phyloP scores from a whole-genome alignment of 2,888 invertebrate genomes.

The Heteromurus nitidus region DNA sequence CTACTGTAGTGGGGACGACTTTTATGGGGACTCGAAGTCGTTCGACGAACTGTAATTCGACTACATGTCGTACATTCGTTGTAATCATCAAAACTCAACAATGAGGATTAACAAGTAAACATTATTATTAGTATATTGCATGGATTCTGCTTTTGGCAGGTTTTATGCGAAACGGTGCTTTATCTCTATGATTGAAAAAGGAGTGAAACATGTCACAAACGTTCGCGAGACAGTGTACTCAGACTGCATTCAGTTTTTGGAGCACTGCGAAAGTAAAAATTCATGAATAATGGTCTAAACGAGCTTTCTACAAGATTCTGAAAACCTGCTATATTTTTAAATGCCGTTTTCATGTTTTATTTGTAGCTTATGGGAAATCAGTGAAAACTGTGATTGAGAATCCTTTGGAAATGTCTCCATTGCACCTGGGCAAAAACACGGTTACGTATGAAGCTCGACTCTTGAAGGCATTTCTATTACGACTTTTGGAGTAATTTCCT shows the following conservation, averaged over 20 bases:
- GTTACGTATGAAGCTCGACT: slow-evolving; percentile 93
- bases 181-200: slow-evolving; percentile 91
- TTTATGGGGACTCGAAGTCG: too few species aligned
- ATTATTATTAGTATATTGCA: too few species aligned
- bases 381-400: slow-evolving; percentile 89
- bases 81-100: too few species aligned
- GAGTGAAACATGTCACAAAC: slow-evolving; percentile 92
- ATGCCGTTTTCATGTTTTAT: slow-evolving; percentile 18
- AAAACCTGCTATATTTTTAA: background rate
- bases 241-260: slow-evolving; percentile 91
- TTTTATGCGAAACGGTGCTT: slow-evolving; percentile 97
- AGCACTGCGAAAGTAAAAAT: slow-evolving; percentile 89
- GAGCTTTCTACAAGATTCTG: background rate
- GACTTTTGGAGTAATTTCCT: slow-evolving; percentile 76
- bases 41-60: too few species aligned
- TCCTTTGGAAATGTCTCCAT: slow-evolving; percentile 84
- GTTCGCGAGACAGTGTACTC: slow-evolving; percentile 90
- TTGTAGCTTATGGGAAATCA: slow-evolving; percentile 85
- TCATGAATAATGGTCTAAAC: too few species aligned
- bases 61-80: too few species aligned
- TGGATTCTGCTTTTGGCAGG: slow-evolving; percentile 97
- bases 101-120: too few species aligned
- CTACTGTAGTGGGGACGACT: too few species aligned
- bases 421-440: slow-evolving; percentile 87
- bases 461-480: slow-evolving; percentile 87